Evolutionary conservation across 1,140 invertebrate species (phyloP), one percentile per base, ranked within the genome.

Genomic region (Anoplophora glabripennis): DNA sequence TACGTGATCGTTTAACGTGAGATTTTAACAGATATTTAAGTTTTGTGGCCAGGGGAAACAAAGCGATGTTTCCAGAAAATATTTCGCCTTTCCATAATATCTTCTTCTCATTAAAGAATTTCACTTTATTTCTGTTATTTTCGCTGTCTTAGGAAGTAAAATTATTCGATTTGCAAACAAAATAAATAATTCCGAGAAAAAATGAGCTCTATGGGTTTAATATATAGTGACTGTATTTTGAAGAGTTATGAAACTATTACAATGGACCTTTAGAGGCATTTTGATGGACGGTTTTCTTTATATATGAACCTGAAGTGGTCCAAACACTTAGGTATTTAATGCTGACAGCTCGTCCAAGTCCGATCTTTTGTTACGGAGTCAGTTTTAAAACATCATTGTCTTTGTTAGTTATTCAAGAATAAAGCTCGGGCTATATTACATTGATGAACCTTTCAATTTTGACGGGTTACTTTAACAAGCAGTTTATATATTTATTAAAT

Each of bases 401-500:
- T 59, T 64, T 57, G 49, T 58, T 59, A 5, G 21, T 28, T 28
- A 28, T 28, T 28, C 21, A 28, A 28, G 61, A 47, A 59, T 59
- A 63, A 63, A 58, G 52, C 51, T 49, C 55, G 46, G 52, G 57
- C 62, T 60, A 59, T 64, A 53, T 64, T 58, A 53, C 57, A 57
- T 57, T 64, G 40, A 60, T 55, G 51, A 60, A 59, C 49, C 46
- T 57, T 64, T 53, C 45, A 28, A 47, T 60, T 52, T 56, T 53
- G 57, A 64, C 21, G 54, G 42, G 45, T 52, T 51, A 37, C 41
- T 63, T 52, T 54, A 63, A 63, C 52, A 59, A 58, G 38, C 38
- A 65, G 55, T 51, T 59, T 65, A 60, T 59, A 52, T 63, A 59
- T 64, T 66, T 63, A 66, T 57, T 63, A 66, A 66, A 65, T 61